Evolutionary conservation across 2,888 invertebrate genomes (phyloP).

Genomic region (Eupeodes luniger): DNA sequence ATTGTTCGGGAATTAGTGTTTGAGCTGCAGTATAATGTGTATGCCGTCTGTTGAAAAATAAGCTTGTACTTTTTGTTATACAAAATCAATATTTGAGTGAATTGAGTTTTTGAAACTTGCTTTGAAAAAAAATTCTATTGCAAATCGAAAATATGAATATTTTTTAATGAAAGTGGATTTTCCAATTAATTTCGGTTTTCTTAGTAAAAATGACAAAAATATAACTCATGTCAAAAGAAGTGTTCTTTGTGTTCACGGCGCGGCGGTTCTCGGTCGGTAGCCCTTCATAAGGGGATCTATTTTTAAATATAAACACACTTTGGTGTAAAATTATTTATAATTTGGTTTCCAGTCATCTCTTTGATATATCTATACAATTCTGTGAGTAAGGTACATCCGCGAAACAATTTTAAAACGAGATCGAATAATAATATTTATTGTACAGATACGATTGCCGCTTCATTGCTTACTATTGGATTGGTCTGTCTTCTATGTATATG

Average conservation of each 20-base stretch:
- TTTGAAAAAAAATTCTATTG: not conserved
- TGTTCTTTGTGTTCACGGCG: conserved; percentile 40
- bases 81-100: not conserved
- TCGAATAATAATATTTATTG: conserved; percentile 32
- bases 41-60: not conserved
- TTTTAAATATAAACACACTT: conserved; percentile 62
- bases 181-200: conserved; percentile 8
- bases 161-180: not conserved
- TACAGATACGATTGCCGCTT: conserved; percentile 29
- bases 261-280: conserved; percentile 34
- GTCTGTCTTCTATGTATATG: not conserved
- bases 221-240: conserved; percentile 46
- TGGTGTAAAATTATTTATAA: conserved; percentile 68
- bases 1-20: not conserved
- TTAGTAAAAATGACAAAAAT: conserved; percentile 42
- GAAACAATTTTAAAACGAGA: conserved; percentile 63
- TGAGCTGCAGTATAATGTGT: not conserved
- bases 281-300: conserved; percentile 70
- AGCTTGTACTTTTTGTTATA: not conserved
- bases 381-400: conserved; percentile 51
- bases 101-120: not conserved
- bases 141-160: not conserved
- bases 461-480: conserved; percentile 21
- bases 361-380: conserved; percentile 32
- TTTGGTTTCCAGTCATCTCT: conserved; percentile 69